These are phyloP conservation scores for Coelopa pilipes DNA, from an alignment of 2,888 invertebrate species.

Conservation along the genomic window DNA sequence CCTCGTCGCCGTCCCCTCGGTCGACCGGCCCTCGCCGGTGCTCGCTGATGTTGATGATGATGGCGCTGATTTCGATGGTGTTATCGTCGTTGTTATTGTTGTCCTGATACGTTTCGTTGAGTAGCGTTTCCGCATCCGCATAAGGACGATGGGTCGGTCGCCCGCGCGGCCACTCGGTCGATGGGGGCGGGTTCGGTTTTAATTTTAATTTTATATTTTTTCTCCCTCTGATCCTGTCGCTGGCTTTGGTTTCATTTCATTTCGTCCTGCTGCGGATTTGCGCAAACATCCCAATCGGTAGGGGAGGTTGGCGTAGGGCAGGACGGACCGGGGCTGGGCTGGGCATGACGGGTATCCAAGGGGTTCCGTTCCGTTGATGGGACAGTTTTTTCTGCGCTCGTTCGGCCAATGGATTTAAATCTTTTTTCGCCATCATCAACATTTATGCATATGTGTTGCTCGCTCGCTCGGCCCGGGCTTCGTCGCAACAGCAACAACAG, in stretches of 20 bases:
- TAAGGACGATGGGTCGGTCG: not conserved
- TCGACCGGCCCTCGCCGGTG: not conserved
- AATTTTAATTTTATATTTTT: constrained; percentile 34
- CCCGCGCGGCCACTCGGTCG: not conserved
- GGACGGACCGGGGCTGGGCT: not conserved
- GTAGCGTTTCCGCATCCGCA: constrained; percentile 33
- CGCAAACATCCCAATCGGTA: too few relatives aligned
- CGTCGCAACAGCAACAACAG: too few relatives aligned
- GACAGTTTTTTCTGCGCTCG: constrained; percentile 18
- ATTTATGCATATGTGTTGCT: constrained; percentile 25
- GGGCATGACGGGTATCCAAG: not conserved
- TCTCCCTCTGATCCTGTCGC: constrained; percentile 7
- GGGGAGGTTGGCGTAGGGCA: not conserved
- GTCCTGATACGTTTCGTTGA: constrained; percentile 32
- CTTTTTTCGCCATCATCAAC: constrained; percentile 19
- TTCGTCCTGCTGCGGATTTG: constrained; percentile 28
- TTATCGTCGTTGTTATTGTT: not conserved
- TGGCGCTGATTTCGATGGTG: constrained; percentile 25
- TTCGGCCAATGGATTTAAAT: constrained; percentile 30
- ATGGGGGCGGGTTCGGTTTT: constrained; percentile 21
- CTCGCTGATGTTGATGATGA: constrained; percentile 16
- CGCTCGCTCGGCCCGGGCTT: too few relatives aligned
- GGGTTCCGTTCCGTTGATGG: constrained; percentile 30
- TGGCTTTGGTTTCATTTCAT: constrained; percentile 33
- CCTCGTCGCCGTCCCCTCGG: not conserved